A percentile compares a stretch with the other conserved stretches of the same genome.
phyloP scores from a whole-genome alignment of 2,113 vertebrate genomes.

The Cinclus cinclus region DNA sequence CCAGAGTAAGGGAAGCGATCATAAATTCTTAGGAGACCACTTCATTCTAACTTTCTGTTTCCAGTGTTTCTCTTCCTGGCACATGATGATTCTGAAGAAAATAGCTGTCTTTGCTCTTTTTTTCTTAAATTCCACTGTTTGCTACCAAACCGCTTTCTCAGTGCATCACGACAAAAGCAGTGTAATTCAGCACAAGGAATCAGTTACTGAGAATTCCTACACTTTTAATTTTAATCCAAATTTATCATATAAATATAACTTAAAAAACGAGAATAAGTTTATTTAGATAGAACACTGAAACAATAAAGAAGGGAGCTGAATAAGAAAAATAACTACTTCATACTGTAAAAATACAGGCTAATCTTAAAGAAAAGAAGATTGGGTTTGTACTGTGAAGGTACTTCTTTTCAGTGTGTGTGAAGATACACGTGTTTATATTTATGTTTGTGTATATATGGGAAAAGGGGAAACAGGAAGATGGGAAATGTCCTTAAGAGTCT shows the following conservation, averaged over 20 bases:
- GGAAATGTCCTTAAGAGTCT: background rate
- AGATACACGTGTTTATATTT: background rate
- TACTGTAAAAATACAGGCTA: background rate
- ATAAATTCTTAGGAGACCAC: background rate
- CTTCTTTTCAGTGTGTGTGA: slow-evolving; percentile 2
- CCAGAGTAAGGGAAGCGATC: background rate
- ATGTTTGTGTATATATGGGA: background rate
- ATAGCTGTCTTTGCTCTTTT: background rate
- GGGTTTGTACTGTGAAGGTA: slow-evolving; percentile 28
- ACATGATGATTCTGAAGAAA: background rate
- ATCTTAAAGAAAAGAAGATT: background rate
- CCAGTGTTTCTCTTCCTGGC: background rate
- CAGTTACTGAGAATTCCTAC: background rate
- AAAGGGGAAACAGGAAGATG: background rate
- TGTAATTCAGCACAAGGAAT: background rate
- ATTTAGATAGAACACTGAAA: background rate
- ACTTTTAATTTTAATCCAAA: background rate
- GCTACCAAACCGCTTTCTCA: background rate
- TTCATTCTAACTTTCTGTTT: background rate
- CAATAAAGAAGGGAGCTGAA: background rate
- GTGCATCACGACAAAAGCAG: background rate
- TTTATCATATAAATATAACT: background rate
- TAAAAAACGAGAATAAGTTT: background rate
- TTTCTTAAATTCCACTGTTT: background rate
- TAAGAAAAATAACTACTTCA: background rate